Conservation (phyloP, 1,140 invertebrate species). For the Caerostris darwini region DNA sequence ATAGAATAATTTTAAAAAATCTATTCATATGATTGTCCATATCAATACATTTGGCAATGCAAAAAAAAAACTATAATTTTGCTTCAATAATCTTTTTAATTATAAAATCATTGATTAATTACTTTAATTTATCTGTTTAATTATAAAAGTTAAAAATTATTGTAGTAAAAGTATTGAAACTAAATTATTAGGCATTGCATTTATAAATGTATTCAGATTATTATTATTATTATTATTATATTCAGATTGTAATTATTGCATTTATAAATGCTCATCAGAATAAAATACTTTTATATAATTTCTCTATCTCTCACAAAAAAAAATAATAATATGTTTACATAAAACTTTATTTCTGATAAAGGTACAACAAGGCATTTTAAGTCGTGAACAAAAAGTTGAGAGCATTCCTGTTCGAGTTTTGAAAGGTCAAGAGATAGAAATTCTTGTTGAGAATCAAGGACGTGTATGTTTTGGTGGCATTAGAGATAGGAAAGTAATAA, state of each 20-base stretch:
- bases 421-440: slow-evolving; percentile 84
- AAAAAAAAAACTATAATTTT: too few species aligned
- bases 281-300: not conserved
- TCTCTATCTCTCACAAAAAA: too few species aligned
- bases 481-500: slow-evolving; percentile 88
- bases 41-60: too few species aligned
- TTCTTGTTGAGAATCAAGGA: slow-evolving; percentile 92
- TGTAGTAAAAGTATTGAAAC: too few species aligned
- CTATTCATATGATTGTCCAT: too few species aligned
- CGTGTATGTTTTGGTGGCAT: slow-evolving; percentile 88
- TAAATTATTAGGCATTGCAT: not conserved
- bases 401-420: slow-evolving; percentile 84
- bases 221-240: too few species aligned
- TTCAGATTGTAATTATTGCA: not conserved
- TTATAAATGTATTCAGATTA: too few species aligned
- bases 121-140: too few species aligned
- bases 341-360: slow-evolving; percentile 76
- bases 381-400: slow-evolving; percentile 84
- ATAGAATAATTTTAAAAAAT: too few species aligned
- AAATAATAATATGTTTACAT: not conserved
- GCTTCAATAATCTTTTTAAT: too few species aligned
- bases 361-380: slow-evolving; percentile 84
- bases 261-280: not conserved
- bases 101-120: too few species aligned
- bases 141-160: too few species aligned